Conservation (phyloP, 1,140 invertebrate species). For the Eurytemora carolleeae region DNA sequence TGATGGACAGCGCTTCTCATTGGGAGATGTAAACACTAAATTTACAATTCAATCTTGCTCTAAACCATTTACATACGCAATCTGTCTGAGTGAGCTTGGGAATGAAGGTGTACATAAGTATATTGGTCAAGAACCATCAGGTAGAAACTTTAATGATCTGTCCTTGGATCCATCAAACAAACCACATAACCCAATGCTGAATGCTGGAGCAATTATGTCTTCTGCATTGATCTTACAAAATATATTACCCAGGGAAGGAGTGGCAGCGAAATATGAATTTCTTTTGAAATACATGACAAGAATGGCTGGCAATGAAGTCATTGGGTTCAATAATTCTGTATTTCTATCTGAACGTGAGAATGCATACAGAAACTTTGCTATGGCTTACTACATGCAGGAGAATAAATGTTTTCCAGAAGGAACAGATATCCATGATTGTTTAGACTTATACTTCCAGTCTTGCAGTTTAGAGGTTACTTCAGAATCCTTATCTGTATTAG, state of each 20-base stretch:
- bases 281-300: slow-evolving; percentile 50
- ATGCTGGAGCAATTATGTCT: slow-evolving; percentile 84
- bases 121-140: slow-evolving; percentile 87
- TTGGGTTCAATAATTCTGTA: slow-evolving; percentile 38
- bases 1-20: slow-evolving; percentile 61
- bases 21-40: neutral
- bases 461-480: slow-evolving; percentile 38
- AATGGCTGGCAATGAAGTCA: slow-evolving; percentile 26
- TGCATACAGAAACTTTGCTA: slow-evolving; percentile 38
- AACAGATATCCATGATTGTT: slow-evolving; percentile 28
- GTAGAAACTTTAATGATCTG: slow-evolving; percentile 87
- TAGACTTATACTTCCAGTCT: slow-evolving; percentile 41
- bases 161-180: slow-evolving; percentile 74
- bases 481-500: slow-evolving; percentile 34
- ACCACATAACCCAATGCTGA: slow-evolving; percentile 96
- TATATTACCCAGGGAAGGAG: slow-evolving; percentile 61
- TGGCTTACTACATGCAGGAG: slow-evolving; percentile 40
- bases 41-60: slow-evolving; percentile 27
- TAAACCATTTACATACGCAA: slow-evolving; percentile 87
- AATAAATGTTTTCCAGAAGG: slow-evolving; percentile 31
- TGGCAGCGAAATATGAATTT: slow-evolving; percentile 73
- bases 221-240: slow-evolving; percentile 67
- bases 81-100: slow-evolving; percentile 73
- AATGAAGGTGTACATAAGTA: slow-evolving; percentile 79
- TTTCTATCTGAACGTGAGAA: slow-evolving; percentile 39